Evolutionary conservation across 2,113 vertebrate species (phyloP).

Genomic region (Indicator indicator): DNA sequence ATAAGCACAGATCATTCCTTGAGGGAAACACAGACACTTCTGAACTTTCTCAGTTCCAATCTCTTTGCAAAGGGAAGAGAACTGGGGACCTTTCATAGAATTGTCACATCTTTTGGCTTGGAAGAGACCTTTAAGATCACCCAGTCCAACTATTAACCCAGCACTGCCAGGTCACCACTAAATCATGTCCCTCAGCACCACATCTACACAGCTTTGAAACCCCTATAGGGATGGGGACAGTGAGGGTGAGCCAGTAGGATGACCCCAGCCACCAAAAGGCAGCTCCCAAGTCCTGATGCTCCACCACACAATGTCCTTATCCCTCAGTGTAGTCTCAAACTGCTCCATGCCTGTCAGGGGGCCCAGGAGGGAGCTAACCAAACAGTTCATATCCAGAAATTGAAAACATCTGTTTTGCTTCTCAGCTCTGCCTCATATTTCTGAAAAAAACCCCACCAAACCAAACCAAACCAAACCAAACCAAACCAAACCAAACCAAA

Average conservation of each 20-base stretch:
- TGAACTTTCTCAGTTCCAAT: not conserved
- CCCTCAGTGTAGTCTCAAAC: accelerated
- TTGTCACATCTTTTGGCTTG: not conserved
- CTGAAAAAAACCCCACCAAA: not conserved
- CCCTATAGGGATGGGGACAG: too few relatives aligned
- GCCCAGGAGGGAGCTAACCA: not conserved
- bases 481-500: too few relatives aligned
- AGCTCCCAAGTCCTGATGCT: not conserved
- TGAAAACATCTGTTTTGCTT: not conserved
- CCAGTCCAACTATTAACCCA: accelerated
- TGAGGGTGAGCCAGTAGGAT: accelerated
- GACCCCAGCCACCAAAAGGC: accelerated
- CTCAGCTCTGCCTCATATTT: accelerated
- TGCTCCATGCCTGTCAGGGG: accelerated
- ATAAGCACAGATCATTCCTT: not conserved
- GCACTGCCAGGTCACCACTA: not conserved
- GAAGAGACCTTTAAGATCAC: not conserved
- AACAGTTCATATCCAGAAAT: accelerated
- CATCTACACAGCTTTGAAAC: too few relatives aligned
- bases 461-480: too few relatives aligned
- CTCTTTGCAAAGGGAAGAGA: not conserved
- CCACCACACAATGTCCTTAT: accelerated
- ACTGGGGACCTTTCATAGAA: not conserved
- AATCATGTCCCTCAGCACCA: not conserved
- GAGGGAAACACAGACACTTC: not conserved